Percentiles rank a stretch among this genome's conserved stretches.
Evolutionary conservation across 1,140 invertebrate genomes (phyloP).

Genomic region (Hesperophylax magnus): DNA sequence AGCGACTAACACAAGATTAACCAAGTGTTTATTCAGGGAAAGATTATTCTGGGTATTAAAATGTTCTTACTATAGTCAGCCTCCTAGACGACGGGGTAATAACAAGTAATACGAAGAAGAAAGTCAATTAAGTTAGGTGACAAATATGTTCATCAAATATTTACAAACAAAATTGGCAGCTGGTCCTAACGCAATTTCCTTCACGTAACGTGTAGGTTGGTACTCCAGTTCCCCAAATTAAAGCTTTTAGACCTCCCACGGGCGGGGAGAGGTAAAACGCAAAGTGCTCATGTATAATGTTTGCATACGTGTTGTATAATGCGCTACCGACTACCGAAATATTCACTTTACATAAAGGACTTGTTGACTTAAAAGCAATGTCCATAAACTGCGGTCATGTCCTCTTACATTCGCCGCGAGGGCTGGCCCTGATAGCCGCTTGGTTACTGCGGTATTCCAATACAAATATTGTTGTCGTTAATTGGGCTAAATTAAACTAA

Average conservation of each 20-base stretch:
- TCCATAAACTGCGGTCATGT: not conserved
- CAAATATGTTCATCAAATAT: too few relatives aligned
- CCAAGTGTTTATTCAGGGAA: too few relatives aligned
- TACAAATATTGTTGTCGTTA: not conserved
- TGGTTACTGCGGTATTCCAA: not conserved
- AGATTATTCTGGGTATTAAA: too few relatives aligned
- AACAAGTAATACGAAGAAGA: too few relatives aligned
- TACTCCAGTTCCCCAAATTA: too few relatives aligned
- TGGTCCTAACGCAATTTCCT: too few relatives aligned
- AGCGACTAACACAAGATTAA: too few relatives aligned
- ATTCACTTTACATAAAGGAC: conserved; percentile 12
- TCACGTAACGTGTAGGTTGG: too few relatives aligned
- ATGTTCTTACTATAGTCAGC: too few relatives aligned
- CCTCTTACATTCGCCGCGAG: not conserved
- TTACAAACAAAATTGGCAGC: too few relatives aligned
- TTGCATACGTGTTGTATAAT: not conserved
- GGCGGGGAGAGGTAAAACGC: not conserved
- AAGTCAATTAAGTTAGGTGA: too few relatives aligned
- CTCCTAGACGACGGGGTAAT: too few relatives aligned
- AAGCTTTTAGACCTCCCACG: not conserved
- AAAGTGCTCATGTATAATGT: not conserved
- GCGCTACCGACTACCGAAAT: not conserved
- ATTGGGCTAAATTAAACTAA: not conserved
- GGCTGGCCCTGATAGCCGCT: not conserved
- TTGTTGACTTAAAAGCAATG: conserved; percentile 4